phyloP scores from a whole-genome alignment of 2,113 vertebrate genomes.

The Mormyrus lacerda region DNA sequence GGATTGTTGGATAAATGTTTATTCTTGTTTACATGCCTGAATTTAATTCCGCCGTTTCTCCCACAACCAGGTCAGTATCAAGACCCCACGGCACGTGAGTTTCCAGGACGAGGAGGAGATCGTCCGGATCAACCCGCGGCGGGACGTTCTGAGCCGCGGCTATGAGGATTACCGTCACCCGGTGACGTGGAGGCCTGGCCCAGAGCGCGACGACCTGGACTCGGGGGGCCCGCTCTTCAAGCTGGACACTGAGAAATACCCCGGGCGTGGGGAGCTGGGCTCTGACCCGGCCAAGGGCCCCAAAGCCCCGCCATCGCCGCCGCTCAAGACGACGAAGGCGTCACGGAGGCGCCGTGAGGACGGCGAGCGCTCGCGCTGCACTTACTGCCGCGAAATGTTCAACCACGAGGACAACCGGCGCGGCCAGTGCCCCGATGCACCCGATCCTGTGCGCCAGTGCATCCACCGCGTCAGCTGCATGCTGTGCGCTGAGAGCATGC shows the following conservation, averaged over 20 bases:
- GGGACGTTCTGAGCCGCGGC: conserved; percentile 89
- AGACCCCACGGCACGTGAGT: conserved; percentile 83
- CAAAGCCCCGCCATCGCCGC: conserved; percentile 84
- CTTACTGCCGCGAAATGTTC: conserved; percentile 97
- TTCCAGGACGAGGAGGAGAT: conserved; percentile 97
- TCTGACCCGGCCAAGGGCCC: conserved; percentile 83
- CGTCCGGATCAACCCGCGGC: conserved; percentile 91
- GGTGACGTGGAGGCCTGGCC: conserved; percentile 86
- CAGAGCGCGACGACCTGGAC: conserved; percentile 79
- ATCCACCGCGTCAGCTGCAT: conserved; percentile 99
- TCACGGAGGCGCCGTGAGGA: conserved; percentile 90
- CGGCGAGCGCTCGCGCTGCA: conserved; percentile 91
- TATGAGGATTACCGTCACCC: conserved; percentile 98
- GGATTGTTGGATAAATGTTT: background rate
- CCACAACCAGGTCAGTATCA: conserved; percentile 65
- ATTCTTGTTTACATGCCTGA: background rate
- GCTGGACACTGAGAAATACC: conserved; percentile 82
- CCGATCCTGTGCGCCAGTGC: conserved; percentile 94
- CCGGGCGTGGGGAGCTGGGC: conserved; percentile 42
- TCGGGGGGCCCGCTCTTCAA: conserved; percentile 78
- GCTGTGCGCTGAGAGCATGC: conserved; percentile 99
- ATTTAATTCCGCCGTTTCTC: background rate
- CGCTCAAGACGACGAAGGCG: conserved; percentile 81
- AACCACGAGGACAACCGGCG: conserved; percentile 96
- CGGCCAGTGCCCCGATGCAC: conserved; percentile 93